phyloP scores from a whole-genome alignment of 2,797 vertebrate genomes.

The Tragelaphus oryx region DNA sequence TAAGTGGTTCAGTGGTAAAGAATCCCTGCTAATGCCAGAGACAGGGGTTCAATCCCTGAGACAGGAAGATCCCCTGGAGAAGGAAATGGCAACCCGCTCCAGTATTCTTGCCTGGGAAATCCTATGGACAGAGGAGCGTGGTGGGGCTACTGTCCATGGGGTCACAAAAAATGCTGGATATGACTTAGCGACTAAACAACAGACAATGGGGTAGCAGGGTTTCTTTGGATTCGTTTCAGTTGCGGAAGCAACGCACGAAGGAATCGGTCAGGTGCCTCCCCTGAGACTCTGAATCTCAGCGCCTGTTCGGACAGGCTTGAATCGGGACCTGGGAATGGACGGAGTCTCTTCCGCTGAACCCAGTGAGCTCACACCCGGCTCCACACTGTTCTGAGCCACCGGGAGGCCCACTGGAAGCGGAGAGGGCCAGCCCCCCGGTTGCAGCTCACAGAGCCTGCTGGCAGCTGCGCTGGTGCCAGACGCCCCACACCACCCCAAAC shows the following conservation, averaged over 20 bases:
- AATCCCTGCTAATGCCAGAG: neutral
- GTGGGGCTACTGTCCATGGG: neutral
- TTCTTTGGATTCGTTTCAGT: neutral
- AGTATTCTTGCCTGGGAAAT: neutral
- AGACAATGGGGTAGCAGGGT: neutral
- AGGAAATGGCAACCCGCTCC: neutral
- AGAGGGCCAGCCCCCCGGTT: neutral
- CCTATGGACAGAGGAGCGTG: neutral
- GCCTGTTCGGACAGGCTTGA: neutral
- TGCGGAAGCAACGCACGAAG: neutral
- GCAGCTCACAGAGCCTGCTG: neutral
- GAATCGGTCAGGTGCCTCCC: neutral
- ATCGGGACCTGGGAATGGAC: neutral
- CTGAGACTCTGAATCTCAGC: neutral
- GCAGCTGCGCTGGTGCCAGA: neutral
- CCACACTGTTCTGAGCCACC: neutral
- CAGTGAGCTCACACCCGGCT: neutral
- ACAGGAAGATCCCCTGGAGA: neutral
- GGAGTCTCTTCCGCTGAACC: neutral
- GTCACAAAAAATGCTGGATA: neutral
- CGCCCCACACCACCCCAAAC: neutral
- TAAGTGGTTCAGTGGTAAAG: neutral
- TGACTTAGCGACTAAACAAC: neutral
- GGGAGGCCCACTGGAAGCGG: neutral
- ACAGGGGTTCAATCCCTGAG: neutral